These are phyloP conservation scores for Carcharodon carcharias DNA, from an alignment of 2,797 vertebrate genomes.

Conservation along the genomic window DNA sequence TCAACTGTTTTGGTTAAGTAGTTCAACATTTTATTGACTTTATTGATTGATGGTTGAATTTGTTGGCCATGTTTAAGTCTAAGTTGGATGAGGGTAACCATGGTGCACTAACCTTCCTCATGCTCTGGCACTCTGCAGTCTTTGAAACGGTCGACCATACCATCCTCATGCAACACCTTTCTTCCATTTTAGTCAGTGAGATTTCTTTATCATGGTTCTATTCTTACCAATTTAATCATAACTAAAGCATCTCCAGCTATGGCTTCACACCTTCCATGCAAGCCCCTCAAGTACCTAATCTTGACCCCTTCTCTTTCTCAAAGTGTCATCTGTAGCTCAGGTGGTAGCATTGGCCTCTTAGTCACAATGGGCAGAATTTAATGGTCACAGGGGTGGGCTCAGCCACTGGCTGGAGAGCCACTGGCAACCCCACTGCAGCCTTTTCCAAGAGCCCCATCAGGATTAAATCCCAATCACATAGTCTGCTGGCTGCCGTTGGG, in stretches of 20 bases:
- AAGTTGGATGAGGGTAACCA: neutral
- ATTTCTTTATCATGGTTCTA: neutral
- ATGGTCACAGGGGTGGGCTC: no score
- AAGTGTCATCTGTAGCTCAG: no score
- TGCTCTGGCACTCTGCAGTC: no score
- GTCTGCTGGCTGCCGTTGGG: no score
- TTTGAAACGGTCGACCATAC: neutral
- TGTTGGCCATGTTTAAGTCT: neutral
- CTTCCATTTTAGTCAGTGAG: neutral
- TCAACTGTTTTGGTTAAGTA: neutral
- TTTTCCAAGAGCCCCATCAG: no score
- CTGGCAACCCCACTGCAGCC: no score
- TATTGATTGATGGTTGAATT: neutral
- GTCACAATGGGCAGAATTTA: no score
- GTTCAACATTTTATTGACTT: neutral
- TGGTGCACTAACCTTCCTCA: neutral
- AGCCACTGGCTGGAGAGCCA: no score
- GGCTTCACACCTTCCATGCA: no score
- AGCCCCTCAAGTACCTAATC: neutral
- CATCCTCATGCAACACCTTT: neutral
- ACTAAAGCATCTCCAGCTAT: neutral
- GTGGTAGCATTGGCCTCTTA: no score
- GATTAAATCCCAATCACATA: no score
- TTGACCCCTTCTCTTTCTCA: neutral
- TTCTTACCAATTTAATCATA: neutral